A percentile compares a stretch with the other conserved stretches of the same genome.
phyloP scores from a whole-genome alignment of 2,888 invertebrate genomes.

The Pediacus dermestoides region DNA sequence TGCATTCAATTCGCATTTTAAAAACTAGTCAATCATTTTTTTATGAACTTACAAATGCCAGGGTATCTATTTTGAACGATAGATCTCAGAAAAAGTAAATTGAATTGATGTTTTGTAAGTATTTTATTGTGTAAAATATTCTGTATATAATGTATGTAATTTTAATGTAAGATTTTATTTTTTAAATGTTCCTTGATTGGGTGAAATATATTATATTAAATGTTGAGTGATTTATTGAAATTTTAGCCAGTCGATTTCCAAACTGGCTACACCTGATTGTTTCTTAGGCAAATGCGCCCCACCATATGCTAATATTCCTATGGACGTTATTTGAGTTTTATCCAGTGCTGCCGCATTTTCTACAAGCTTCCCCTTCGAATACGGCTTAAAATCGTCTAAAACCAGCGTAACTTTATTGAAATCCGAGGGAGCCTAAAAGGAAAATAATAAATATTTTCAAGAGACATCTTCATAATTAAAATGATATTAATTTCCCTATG shows the following conservation, averaged over 20 bases:
- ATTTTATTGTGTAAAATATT: slow-evolving; percentile 15
- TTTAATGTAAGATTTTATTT: slow-evolving; percentile 8
- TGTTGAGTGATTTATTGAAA: slow-evolving; percentile 8
- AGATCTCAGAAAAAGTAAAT: slow-evolving; percentile 15
- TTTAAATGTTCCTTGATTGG: neutral
- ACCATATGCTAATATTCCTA: slow-evolving; percentile 50
- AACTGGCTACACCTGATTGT: slow-evolving; percentile 48
- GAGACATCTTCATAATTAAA: slow-evolving; percentile 38
- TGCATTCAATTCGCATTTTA: slow-evolving; percentile 11
- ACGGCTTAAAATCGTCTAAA: slow-evolving; percentile 47
- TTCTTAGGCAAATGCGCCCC: slow-evolving; percentile 49
- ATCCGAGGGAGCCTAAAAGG: slow-evolving; percentile 19
- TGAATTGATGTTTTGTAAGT: slow-evolving; percentile 7
- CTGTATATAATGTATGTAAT: slow-evolving; percentile 20
- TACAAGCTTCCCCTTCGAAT: slow-evolving; percentile 45
- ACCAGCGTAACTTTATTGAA: slow-evolving; percentile 38
- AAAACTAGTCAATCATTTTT: slow-evolving; percentile 19
- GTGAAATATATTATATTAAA: neutral
- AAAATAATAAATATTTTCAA: neutral
- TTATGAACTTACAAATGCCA: slow-evolving; percentile 13
- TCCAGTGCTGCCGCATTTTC: slow-evolving; percentile 43
- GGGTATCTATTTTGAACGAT: slow-evolving; percentile 15
- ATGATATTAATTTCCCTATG: slow-evolving; percentile 28
- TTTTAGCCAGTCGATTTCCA: slow-evolving; percentile 51
- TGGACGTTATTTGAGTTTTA: slow-evolving; percentile 42